These are phyloP conservation scores for Camponotus fellah DNA, from an alignment of 2,888 invertebrate species.

Conservation along the genomic window DNA sequence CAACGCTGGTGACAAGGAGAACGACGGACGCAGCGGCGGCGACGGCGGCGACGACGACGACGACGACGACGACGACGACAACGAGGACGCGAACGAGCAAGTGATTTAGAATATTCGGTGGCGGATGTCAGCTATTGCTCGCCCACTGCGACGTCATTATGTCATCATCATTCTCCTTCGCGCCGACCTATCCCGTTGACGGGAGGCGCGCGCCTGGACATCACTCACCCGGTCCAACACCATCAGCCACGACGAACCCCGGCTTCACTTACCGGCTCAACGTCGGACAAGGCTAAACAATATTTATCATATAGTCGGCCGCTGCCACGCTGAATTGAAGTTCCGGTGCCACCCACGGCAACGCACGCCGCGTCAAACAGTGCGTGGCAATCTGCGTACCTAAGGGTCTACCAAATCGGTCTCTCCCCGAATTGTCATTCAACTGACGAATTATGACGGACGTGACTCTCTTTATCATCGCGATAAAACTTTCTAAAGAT, in stretches of 20 bases:
- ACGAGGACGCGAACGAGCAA: conserved; percentile 67
- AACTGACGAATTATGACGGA: conserved; percentile 43
- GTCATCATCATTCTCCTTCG: conserved; percentile 86
- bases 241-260: conserved; percentile 74
- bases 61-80: conserved; percentile 65
- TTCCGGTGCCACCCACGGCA: conserved; percentile 83
- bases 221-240: conserved; percentile 81
- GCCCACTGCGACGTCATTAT: conserved; percentile 86
- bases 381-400: conserved; percentile 66
- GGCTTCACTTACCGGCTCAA: conserved; percentile 75
- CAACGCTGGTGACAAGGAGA: conserved; percentile 57
- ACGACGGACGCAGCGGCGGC: conserved; percentile 54
- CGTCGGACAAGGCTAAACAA: conserved; percentile 81
- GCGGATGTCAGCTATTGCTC: conserved; percentile 86
- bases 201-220: conserved; percentile 84
- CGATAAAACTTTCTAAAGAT: conserved; percentile 11
- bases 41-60: conserved; percentile 62
- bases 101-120: conserved; percentile 86
- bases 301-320: conserved; percentile 81
- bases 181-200: conserved; percentile 82
- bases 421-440: conserved; percentile 59
- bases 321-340: conserved; percentile 79
- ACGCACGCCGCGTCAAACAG: conserved; percentile 49
- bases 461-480: conserved; percentile 6
- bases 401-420: conserved; percentile 53